Percentiles rank a stretch among this genome's conserved stretches.
Conservation (phyloP, 1,140 invertebrate genomes). For the Leptinotarsa texana region DNA sequence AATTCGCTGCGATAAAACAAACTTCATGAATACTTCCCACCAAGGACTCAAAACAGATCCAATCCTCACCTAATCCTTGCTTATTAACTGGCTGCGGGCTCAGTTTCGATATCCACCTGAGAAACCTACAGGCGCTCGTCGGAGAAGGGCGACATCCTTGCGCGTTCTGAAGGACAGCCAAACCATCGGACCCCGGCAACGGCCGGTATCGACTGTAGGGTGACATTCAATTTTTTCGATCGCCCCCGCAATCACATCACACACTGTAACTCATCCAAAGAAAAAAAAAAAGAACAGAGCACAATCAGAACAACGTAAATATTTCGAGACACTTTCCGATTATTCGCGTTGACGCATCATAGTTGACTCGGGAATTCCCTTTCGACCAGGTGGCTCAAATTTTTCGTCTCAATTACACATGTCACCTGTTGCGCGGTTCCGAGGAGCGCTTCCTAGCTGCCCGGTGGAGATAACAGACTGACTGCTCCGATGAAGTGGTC, state of each 20-base stretch:
- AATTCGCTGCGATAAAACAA: too few relatives aligned
- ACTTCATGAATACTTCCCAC: too few relatives aligned
- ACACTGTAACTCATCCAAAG: neutral
- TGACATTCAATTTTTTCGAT: constrained; percentile 44
- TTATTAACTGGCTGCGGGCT: constrained; percentile 54
- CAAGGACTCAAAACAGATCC: too few relatives aligned
- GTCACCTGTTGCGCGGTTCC: constrained; percentile 30
- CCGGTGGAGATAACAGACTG: neutral
- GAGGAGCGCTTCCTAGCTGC: neutral
- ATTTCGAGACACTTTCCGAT: neutral
- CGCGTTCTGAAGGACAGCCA: constrained; percentile 46
- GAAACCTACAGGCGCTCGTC: constrained; percentile 51
- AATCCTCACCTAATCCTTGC: constrained; percentile 46
- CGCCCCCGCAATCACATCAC: neutral
- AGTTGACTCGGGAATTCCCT: neutral
- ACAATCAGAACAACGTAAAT: neutral
- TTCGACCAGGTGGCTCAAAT: neutral
- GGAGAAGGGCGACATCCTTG: constrained; percentile 45
- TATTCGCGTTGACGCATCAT: neutral
- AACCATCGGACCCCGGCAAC: constrained; percentile 49
- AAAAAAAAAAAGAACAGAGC: neutral
- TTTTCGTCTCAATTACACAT: neutral
- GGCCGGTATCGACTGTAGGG: constrained; percentile 55
- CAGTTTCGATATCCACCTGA: constrained; percentile 54
- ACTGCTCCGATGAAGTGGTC: constrained; percentile 17